Percentiles rank a stretch among this genome's conserved stretches.
phyloP scores from a whole-genome alignment of 2,888 invertebrate species.

The Drosophila paracracens region DNA sequence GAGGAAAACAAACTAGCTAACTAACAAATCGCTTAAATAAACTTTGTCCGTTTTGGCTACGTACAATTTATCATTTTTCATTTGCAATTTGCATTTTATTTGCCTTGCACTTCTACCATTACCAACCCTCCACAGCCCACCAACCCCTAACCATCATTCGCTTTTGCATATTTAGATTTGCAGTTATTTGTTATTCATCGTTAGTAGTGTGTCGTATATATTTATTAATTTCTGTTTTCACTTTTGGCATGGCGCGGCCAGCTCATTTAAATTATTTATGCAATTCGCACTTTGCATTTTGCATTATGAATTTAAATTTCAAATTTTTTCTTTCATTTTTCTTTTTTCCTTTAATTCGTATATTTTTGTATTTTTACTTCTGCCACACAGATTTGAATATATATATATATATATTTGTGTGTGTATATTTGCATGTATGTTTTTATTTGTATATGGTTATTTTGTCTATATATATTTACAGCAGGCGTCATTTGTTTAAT shows the following conservation, averaged over 20 bases:
- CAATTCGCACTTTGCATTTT: conserved; percentile 45
- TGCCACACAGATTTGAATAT: conserved; percentile 25
- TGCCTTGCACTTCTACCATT: conserved; percentile 26
- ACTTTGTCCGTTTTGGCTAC: conserved; percentile 65
- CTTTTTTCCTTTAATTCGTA: background rate
- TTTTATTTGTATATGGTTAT: conserved; percentile 14
- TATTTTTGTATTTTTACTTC: background rate
- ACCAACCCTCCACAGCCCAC: background rate
- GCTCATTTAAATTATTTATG: conserved; percentile 63
- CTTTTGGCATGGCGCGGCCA: conserved; percentile 50
- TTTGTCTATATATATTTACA: conserved; percentile 43
- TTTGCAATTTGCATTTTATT: conserved; percentile 72
- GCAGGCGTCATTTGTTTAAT: conserved; percentile 18
- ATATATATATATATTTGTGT: background rate
- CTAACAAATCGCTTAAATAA: conserved; percentile 79
- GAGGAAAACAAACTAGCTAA: conserved; percentile 33
- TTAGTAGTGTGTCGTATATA: conserved; percentile 49
- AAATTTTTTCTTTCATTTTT: background rate
- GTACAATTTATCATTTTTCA: conserved; percentile 71
- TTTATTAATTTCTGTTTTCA: conserved; percentile 69
- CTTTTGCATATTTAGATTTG: conserved; percentile 4
- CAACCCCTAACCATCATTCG: background rate
- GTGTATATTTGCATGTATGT: conserved; percentile 6
- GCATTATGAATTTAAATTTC: conserved; percentile 36
- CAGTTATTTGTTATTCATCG: conserved; percentile 75